A percentile compares a stretch with the other conserved stretches of the same genome.
Conservation (phyloP, 2,888 invertebrate species). For the Thereva unica region DNA sequence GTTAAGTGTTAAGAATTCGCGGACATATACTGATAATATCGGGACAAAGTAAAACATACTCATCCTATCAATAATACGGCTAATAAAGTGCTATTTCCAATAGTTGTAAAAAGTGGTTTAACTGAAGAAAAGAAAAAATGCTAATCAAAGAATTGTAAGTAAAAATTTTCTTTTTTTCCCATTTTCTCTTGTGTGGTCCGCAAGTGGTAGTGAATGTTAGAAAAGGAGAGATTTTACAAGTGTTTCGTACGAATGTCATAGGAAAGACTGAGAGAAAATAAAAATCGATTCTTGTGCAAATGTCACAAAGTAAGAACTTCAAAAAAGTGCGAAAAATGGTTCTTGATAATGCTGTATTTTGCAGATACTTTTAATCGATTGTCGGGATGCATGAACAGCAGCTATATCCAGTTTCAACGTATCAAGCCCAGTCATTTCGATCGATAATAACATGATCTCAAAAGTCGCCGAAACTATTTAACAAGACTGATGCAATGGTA, state of each 20-base stretch:
- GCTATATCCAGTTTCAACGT: no score
- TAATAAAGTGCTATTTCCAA: not conserved
- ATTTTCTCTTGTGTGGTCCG: constrained; percentile 2
- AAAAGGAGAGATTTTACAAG: constrained; percentile 1
- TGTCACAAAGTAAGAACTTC: constrained; percentile 3
- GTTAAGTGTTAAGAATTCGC: constrained; percentile 10
- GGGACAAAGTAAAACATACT: constrained; percentile 1
- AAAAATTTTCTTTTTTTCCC: constrained; percentile 10
- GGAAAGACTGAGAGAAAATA: constrained; percentile 19
- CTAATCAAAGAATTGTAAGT: constrained; percentile 42
- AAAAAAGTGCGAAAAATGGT: not conserved
- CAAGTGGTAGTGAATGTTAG: not conserved
- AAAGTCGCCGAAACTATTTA: no score
- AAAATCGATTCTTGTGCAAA: constrained; percentile 37
- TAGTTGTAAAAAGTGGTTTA: constrained; percentile 7
- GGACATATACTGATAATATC: constrained; percentile 5
- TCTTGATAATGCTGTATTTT: no score
- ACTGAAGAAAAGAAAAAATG: constrained; percentile 33
- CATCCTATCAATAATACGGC: not conserved
- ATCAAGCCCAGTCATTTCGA: no score
- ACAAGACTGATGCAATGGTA: no score
- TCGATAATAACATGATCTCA: no score
- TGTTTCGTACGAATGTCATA: not conserved
- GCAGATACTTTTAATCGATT: no score
- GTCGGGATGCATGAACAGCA: no score